phyloP scores from a whole-genome alignment of 2,888 invertebrate genomes.

The Aleiodes leptofemur region DNA sequence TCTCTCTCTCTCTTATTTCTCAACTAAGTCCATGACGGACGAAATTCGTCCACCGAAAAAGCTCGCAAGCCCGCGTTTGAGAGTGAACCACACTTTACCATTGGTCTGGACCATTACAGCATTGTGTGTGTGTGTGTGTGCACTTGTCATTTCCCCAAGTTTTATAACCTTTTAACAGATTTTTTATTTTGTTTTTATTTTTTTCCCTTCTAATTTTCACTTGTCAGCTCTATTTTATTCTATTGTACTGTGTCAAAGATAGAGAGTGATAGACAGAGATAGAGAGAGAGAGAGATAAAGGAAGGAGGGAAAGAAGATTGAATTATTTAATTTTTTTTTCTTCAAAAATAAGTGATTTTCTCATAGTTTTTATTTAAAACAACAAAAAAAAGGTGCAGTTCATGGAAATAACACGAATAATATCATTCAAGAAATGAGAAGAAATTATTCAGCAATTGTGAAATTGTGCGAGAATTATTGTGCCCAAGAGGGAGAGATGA shows the following conservation, averaged over 20 bases:
- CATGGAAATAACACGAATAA: not conserved
- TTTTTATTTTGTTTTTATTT: slow-evolving; percentile 2
- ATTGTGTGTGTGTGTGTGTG: slow-evolving; percentile 4
- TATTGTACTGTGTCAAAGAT: no score
- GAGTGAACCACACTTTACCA: slow-evolving; percentile 27
- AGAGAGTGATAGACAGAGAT: no score
- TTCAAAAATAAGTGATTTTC: not conserved
- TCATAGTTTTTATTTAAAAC: not conserved
- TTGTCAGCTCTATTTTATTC: not conserved
- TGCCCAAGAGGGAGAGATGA: not conserved
- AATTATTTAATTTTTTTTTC: not conserved
- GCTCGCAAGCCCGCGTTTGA: slow-evolving; percentile 35
- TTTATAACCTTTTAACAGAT: slow-evolving; percentile 30
- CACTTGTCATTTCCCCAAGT: slow-evolving; percentile 22
- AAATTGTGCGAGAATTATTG: slow-evolving; percentile 5
- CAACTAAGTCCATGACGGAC: slow-evolving; percentile 41
- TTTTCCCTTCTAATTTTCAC: not conserved
- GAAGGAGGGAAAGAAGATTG: not conserved
- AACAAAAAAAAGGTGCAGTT: not conserved
- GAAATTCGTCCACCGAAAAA: slow-evolving; percentile 47
- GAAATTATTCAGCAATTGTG: slow-evolving; percentile 4
- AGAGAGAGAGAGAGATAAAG: no score
- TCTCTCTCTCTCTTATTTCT: slow-evolving; percentile 36
- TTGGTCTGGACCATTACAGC: slow-evolving; percentile 37
- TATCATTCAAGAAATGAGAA: not conserved